A percentile compares a stretch with the other conserved stretches of the same genome.
Evolutionary conservation across 2,888 invertebrate genomes (phyloP).

Genomic region (Dynastes hyllus): DNA sequence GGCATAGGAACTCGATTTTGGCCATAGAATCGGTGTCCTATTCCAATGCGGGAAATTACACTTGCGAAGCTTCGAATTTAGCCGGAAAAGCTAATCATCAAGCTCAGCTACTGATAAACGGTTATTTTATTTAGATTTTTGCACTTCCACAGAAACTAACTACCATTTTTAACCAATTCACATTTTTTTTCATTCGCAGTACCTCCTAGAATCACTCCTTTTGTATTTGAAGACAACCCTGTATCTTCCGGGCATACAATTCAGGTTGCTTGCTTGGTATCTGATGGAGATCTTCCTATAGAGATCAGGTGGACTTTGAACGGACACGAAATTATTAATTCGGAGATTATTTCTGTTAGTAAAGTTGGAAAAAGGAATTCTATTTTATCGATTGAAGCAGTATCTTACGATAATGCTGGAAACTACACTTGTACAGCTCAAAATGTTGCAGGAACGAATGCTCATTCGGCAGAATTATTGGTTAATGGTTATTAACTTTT

Average conservation of each 20-base stretch:
- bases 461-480: conserved; percentile 71
- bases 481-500: conserved; percentile 78
- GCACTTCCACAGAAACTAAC: conserved; percentile 60
- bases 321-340: conserved; percentile 65
- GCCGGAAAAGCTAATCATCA: conserved; percentile 75
- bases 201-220: conserved; percentile 79
- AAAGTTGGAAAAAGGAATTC: conserved; percentile 71
- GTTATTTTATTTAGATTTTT: conserved; percentile 68
- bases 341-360: conserved; percentile 63
- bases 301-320: conserved; percentile 78
- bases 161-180: conserved; percentile 2
- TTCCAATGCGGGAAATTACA: conserved; percentile 77
- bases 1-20: conserved; percentile 76
- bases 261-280: conserved; percentile 77
- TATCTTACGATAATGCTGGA: conserved; percentile 81
- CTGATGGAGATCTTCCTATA: conserved; percentile 79
- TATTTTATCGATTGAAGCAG: conserved; percentile 79
- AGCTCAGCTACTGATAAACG: conserved; percentile 76
- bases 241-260: conserved; percentile 77
- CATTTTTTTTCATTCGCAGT: conserved; percentile 69
- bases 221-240: conserved; percentile 78
- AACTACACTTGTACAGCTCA: conserved; percentile 83
- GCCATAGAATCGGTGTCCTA: conserved; percentile 77
- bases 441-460: conserved; percentile 65
- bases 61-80: conserved; percentile 76